phyloP scores from a whole-genome alignment of 2,888 invertebrate genomes.

The Melipona bicolor region DNA sequence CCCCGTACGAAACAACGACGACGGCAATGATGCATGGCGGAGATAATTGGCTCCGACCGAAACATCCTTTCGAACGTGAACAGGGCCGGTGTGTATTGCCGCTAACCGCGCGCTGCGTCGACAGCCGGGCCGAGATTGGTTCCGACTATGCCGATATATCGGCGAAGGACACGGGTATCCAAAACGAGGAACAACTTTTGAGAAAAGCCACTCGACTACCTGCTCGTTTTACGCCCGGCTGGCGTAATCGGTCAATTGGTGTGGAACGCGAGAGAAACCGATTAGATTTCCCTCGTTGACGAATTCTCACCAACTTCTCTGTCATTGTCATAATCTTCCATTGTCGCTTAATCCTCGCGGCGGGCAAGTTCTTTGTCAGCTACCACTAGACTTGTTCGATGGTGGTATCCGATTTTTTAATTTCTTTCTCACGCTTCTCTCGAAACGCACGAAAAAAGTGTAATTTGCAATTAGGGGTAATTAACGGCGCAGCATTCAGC shows the following conservation, averaged over 20 bases:
- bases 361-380: too few species aligned
- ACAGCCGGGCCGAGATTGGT: constrained; percentile 61
- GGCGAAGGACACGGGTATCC: constrained; percentile 63
- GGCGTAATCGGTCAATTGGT: constrained; percentile 4
- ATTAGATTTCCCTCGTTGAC: not conserved
- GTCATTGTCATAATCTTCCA: not conserved
- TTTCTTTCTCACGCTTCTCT: too few species aligned
- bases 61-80: constrained; percentile 67
- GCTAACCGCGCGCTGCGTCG: constrained; percentile 51
- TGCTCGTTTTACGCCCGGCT: constrained; percentile 42
- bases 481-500: too few species aligned
- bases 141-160: constrained; percentile 68
- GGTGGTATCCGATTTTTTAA: too few species aligned
- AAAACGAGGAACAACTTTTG: constrained; percentile 50
- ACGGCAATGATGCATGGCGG: constrained; percentile 75
- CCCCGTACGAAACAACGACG: constrained; percentile 70
- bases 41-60: constrained; percentile 73
- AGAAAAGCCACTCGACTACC: constrained; percentile 55
- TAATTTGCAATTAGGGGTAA: too few species aligned
- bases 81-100: constrained; percentile 20
- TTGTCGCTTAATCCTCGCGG: too few species aligned
- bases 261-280: not conserved
- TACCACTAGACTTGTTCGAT: too few species aligned
- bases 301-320: not conserved
- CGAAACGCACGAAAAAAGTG: too few species aligned